Base-by-base conservation (phyloP, 2,888 invertebrate species). In the Belgica antarctica region DNA sequence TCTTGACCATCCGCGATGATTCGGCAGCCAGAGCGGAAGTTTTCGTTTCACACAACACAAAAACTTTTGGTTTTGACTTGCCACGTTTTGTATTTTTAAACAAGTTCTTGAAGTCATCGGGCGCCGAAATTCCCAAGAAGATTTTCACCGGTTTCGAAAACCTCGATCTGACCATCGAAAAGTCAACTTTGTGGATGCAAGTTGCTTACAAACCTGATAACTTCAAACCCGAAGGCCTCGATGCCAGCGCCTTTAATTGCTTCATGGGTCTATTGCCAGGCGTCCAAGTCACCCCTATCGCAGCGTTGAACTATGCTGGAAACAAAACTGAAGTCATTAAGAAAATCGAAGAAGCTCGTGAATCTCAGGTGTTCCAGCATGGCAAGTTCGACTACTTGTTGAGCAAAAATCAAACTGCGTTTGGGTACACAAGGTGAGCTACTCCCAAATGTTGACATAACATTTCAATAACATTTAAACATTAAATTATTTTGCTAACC, bases 221-320 rank as follows among this genome's bases (percentile, higher is more conserved):
- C n/a, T 65, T 65, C 65, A 27, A 31, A 5, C 34, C 15, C 36
- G n/a, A 73, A 27, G 72, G 73, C 10, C 73, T 75, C 1, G 72
- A 76, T 72, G 74, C 73, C 65, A 77, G 80, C 0, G 83, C 85
- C 65, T 73, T 83, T 34, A 86, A 87, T 22, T 84, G 89, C 76
- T 84, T 95, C 75, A 83, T 88, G 61, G 81, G 92, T 76, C 80
- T 94, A 70, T 79, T 96, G 72, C 92, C 92, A 0, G 95, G 94
- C 57, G 86, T 89, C 3, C 88, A 92, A 0, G 82, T 91, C 8
- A 75, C 78, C 0, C 82, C 84, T 71, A 76, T 83, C 0, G 73
- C 75, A 31, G 74, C 75, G 31, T 73, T 75, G 2, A 73, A 73
- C 0, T 72, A 71, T 22, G 79, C 79, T 59, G 74, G 75, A 19